A percentile compares a stretch with the other conserved stretches of the same genome.
Evolutionary conservation across 1,140 invertebrate genomes (phyloP).

Genomic region (Cydia splendana): DNA sequence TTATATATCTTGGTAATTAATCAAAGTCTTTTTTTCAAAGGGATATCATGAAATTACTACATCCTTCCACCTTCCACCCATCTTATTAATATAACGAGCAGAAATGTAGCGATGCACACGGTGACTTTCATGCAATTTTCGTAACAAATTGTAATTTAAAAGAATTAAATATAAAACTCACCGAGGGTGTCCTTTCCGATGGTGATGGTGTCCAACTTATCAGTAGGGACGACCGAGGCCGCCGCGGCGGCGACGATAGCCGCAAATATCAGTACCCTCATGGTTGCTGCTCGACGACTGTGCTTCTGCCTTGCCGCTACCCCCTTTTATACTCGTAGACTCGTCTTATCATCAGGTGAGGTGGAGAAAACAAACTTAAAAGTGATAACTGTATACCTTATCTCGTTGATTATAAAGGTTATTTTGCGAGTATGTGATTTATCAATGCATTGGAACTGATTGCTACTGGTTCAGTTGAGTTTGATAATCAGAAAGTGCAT

Average conservation of each 20-base stretch:
- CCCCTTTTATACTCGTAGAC: slow-evolving; percentile 53
- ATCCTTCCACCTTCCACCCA: no score
- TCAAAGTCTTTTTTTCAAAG: no score
- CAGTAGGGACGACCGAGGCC: slow-evolving; percentile 57
- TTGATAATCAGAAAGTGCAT: background rate
- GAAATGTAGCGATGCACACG: no score
- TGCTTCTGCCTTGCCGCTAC: slow-evolving; percentile 20
- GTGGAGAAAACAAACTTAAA: background rate
- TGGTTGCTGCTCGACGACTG: slow-evolving; percentile 47
- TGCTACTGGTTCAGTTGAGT: background rate
- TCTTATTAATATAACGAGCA: no score
- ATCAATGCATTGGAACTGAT: background rate
- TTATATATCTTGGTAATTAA: no score
- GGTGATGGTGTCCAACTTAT: slow-evolving; percentile 41
- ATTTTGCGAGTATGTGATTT: background rate
- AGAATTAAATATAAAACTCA: slow-evolving; percentile 42
- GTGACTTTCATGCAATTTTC: no score
- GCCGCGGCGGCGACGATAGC: slow-evolving; percentile 56
- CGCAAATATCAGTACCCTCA: slow-evolving; percentile 59
- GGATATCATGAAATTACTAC: no score
- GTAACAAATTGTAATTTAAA: no score
- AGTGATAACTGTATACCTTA: background rate
- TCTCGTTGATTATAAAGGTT: background rate
- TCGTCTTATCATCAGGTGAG: slow-evolving; percentile 32
- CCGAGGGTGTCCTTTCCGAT: slow-evolving; percentile 62